Evolutionary conservation across 2,797 vertebrate species (phyloP).

Genomic region (Pelochelys cantorii): DNA sequence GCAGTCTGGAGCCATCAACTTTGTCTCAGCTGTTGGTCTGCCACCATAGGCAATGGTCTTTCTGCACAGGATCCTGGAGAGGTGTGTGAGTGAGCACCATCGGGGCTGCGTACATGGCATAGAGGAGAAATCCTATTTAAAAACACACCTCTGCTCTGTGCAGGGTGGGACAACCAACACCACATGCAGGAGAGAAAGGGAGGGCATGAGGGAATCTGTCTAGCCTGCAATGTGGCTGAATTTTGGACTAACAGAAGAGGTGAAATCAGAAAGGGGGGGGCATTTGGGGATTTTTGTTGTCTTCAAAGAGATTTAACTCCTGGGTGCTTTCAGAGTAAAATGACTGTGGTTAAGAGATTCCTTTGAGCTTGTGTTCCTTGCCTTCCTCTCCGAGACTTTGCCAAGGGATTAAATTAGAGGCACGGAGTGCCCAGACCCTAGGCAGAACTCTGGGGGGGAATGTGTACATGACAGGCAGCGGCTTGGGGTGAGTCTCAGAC

Average conservation of each 20-base stretch:
- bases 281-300: too few relatives aligned
- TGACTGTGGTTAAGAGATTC: too few relatives aligned
- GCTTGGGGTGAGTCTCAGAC: background rate
- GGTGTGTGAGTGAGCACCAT: background rate
- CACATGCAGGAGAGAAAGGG: background rate
- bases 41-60: background rate
- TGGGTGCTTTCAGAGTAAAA: too few relatives aligned
- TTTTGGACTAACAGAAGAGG: background rate
- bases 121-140: background rate
- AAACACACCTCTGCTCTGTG: background rate
- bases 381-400: too few relatives aligned
- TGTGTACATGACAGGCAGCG: background rate
- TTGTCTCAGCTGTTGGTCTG: background rate
- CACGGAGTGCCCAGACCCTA: too few relatives aligned
- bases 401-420: background rate
- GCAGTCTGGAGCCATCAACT: background rate
- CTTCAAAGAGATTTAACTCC: too few relatives aligned
- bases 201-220: background rate
- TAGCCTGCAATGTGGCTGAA: background rate
- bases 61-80: background rate
- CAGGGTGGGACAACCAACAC: too few relatives aligned
- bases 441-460: background rate
- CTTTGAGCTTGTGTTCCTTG: too few relatives aligned
- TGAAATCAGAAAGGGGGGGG: background rate
- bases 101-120: background rate